Conservation (phyloP, 2,797 vertebrate species). For the Pachyuromys duprasi region DNA sequence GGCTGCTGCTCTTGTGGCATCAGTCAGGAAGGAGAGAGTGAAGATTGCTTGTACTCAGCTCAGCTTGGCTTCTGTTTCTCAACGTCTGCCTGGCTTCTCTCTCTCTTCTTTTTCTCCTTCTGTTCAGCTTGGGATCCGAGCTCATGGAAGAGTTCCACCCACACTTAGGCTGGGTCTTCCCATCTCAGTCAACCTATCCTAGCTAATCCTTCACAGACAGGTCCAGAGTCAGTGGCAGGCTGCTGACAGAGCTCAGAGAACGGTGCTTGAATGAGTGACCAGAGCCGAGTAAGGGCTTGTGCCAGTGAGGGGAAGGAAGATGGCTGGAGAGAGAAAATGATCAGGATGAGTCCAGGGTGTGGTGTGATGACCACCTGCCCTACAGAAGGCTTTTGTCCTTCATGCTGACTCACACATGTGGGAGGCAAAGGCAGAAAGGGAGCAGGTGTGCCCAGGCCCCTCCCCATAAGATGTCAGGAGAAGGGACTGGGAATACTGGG, state of each 20-base stretch:
- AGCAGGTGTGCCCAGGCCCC: too few species aligned
- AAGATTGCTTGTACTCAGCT: neutral
- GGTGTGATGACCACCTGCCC: fast-evolving
- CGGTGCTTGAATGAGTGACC: neutral
- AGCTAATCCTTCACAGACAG: neutral
- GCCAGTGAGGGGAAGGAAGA: neutral
- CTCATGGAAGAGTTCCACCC: neutral
- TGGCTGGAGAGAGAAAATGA: neutral
- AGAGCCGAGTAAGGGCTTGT: neutral
- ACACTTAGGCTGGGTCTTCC: neutral
- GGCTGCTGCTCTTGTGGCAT: neutral
- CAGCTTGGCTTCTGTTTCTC: neutral
- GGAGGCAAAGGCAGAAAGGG: neutral
- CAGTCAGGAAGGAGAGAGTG: neutral
- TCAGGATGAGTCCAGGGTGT: neutral
- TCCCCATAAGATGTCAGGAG: neutral
- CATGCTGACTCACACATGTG: neutral
- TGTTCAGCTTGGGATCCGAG: neutral
- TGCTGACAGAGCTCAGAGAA: neutral
- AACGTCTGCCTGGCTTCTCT: neutral
- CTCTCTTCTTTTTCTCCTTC: neutral
- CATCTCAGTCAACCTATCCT: neutral
- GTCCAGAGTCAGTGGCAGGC: neutral
- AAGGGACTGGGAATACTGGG: neutral
- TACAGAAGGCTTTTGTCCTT: neutral